A percentile compares a stretch with the other conserved stretches of the same genome.
phyloP scores from a whole-genome alignment of 2,113 vertebrate species.

The Sturnira hondurensis region DNA sequence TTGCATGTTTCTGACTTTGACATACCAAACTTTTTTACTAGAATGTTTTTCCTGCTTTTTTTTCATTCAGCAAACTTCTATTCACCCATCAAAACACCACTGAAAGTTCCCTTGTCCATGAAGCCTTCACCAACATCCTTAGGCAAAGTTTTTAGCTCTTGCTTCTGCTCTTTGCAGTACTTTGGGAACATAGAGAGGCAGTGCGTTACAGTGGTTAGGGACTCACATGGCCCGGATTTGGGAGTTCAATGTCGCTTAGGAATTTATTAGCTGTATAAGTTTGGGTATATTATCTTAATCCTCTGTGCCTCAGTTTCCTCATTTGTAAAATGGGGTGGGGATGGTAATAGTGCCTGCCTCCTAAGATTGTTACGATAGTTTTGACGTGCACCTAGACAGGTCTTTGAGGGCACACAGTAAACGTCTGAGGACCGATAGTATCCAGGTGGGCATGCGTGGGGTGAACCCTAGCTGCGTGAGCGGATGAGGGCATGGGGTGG shows the following conservation, averaged over 20 bases:
- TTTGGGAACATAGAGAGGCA: background rate
- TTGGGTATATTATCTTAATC: background rate
- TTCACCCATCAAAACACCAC: slow-evolving; percentile 27
- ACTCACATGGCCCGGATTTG: background rate
- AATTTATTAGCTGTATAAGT: background rate
- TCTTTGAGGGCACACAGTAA: background rate
- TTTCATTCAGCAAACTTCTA: background rate
- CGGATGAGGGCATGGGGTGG: background rate
- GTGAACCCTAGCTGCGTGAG: background rate
- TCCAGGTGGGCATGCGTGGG: background rate
- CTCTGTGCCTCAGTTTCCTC: background rate
- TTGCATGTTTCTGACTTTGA: background rate
- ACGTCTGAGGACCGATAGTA: background rate
- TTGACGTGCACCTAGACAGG: background rate
- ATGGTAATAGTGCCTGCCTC: background rate
- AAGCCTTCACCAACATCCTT: slow-evolving; percentile 5
- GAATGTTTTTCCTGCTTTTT: background rate
- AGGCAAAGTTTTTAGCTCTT: background rate
- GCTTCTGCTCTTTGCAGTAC: background rate
- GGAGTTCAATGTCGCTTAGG: background rate
- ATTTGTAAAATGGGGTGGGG: background rate
- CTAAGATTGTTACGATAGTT: background rate
- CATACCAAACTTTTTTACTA: background rate
- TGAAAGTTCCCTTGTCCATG: background rate
- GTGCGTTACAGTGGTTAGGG: background rate